Evolutionary conservation across 1,140 invertebrate species (phyloP).

Genomic region (Kradibia gibbosae): DNA sequence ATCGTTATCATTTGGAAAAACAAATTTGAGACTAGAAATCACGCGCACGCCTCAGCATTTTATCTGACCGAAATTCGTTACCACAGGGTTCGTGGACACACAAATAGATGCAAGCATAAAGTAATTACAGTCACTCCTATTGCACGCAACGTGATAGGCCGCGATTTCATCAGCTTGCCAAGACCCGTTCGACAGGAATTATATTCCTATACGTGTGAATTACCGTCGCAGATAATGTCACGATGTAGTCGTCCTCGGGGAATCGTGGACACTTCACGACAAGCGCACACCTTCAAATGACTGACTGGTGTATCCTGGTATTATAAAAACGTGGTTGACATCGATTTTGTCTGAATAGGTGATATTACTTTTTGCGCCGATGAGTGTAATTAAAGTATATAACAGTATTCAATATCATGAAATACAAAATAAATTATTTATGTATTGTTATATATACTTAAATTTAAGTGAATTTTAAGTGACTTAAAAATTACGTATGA

Average conservation of each 20-base stretch:
- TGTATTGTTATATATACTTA: too few species aligned
- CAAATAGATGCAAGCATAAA: constrained; percentile 5
- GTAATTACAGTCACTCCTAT: constrained; percentile 39
- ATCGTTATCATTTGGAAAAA: too few species aligned
- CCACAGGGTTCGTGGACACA: not conserved
- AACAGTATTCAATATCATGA: too few species aligned
- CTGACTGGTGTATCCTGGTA: not conserved
- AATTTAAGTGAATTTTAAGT: too few species aligned
- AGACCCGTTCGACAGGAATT: constrained; percentile 55
- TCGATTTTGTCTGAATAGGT: not conserved
- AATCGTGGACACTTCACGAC: not conserved
- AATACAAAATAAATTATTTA: too few species aligned
- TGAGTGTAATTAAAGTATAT: too few species aligned
- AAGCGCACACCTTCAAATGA: too few species aligned
- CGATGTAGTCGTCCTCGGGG: constrained; percentile 21
- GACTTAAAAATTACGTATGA: too few species aligned
- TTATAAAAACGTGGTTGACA: not conserved
- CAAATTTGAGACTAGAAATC: not conserved
- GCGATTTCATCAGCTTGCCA: constrained; percentile 29
- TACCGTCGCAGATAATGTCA: not conserved
- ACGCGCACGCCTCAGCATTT: not conserved
- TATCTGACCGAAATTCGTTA: not conserved
- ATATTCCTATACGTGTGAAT: constrained; percentile 55
- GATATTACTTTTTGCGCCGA: not conserved
- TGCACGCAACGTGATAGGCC: constrained; percentile 20